Percentiles rank a stretch among this genome's conserved stretches.
These are phyloP conservation scores for Pachyramphus minor DNA, from an alignment of 2,113 vertebrate genomes.

Conservation along the genomic window DNA sequence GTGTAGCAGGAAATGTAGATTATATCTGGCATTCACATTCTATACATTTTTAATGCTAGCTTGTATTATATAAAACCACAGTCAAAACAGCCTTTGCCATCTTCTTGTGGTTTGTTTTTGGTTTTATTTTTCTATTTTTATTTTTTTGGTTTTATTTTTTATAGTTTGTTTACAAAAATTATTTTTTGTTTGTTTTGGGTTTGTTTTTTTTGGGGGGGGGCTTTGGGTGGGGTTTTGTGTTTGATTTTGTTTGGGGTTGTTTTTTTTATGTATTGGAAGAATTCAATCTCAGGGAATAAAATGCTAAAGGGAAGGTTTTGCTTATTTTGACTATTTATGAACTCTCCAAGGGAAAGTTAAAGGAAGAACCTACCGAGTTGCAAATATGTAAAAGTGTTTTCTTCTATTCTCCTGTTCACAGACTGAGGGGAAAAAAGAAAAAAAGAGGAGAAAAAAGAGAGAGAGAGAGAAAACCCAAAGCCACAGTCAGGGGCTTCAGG, in stretches of 20 bases:
- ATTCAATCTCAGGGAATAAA: neutral
- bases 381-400: neutral
- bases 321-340: neutral
- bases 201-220: neutral
- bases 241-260: too few species aligned
- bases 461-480: neutral
- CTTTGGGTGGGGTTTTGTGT: too few species aligned
- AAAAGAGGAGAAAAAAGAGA: neutral
- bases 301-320: neutral
- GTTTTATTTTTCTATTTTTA: too few species aligned
- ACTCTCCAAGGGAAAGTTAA: neutral
- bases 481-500: neutral
- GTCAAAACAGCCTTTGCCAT: neutral
- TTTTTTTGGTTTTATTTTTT: neutral
- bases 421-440: rapidly evolving
- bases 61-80: neutral
- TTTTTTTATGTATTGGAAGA: neutral
- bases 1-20: neutral
- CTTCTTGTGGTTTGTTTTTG: neutral
- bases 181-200: neutral
- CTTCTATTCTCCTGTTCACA: neutral
- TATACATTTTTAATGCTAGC: neutral
- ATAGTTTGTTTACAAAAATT: too few species aligned
- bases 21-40: neutral
- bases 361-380: neutral